A percentile compares a stretch with the other conserved stretches of the same genome.
Evolutionary conservation across 2,113 vertebrate genomes (phyloP).

Genomic region (Colaptes auratus): DNA sequence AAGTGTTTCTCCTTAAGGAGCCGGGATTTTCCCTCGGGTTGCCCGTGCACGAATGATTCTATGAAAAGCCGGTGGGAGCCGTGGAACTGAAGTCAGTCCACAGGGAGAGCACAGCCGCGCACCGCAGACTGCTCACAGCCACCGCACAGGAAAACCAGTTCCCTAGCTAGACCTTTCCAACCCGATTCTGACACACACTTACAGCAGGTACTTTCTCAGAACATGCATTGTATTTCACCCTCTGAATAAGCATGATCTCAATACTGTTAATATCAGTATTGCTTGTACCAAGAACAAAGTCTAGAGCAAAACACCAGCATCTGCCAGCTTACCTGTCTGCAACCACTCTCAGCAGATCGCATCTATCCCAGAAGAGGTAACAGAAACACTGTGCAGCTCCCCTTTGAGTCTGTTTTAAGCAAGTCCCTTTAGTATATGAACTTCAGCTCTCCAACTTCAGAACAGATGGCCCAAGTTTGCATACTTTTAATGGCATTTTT

Average conservation of each 20-base stretch:
- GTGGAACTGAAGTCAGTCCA: background rate
- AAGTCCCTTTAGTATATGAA: background rate
- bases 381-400: background rate
- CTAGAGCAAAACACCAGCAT: background rate
- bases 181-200: accelerated
- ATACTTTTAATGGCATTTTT: background rate
- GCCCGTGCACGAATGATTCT: accelerated
- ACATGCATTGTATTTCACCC: accelerated
- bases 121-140: accelerated
- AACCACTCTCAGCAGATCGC: background rate
- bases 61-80: no score
- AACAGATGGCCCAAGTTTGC: background rate
- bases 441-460: background rate
- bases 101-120: background rate
- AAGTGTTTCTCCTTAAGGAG: accelerated
- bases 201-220: background rate
- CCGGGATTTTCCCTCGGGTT: accelerated
- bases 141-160: accelerated
- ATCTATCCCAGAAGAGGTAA: background rate
- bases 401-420: no score
- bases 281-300: no score
- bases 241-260: background rate
- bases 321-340: background rate
- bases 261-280: no score
- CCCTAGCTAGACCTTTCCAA: background rate